Base-by-base conservation (phyloP, 1,140 invertebrate species). In the Drosophila tsacasi region DNA sequence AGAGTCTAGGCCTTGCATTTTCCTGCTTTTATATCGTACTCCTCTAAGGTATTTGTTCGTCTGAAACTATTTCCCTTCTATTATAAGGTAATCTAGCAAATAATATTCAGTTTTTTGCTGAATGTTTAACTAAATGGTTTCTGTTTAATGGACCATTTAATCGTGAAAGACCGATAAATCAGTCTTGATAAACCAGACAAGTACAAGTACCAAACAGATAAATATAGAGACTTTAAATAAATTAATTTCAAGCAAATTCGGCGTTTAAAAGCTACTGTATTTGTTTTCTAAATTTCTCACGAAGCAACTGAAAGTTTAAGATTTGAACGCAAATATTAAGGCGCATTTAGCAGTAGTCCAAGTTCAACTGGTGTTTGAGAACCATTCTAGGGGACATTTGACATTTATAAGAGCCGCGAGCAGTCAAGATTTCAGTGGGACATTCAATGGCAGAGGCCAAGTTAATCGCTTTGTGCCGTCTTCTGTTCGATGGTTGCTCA, bases 341-440 rank as follows among this genome's bases (percentile, higher is more conserved):
- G 37, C 68, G 25, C 19, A 74, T 49, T 67, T 32, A 49, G 39
- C 44, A 32, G 25, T 50, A 71, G 46, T 71, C 40, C 58, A 58
- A 57, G 79, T 59, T 61, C 61, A 57, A 65, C 59, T 65, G 61
- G 42, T 58, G 17, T 9, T 55, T 52, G 32, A 66, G 30, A 76
- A 44, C 32, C 19, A 37, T 69, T 81, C 57, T 62, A 23, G 39
- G 44, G 81, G 65, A 61, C 76, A 44, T 76, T 67, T 84, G 81
- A 84, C 81, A 84, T 84, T 84, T 84, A 40, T 32, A 58, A 37
- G 40, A 66, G 44, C n/a, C 50, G 27, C 50, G 23, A 27, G 35
- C 64, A 50, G 40, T 39, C 68, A 25, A 54, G 52, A 62, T 73
- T 62, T 73, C 25, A 27, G 21, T 27, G 47, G 44, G 52, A 10